Evolutionary conservation across 1,140 invertebrate species (phyloP).

Genomic region (Cydia pomonella): DNA sequence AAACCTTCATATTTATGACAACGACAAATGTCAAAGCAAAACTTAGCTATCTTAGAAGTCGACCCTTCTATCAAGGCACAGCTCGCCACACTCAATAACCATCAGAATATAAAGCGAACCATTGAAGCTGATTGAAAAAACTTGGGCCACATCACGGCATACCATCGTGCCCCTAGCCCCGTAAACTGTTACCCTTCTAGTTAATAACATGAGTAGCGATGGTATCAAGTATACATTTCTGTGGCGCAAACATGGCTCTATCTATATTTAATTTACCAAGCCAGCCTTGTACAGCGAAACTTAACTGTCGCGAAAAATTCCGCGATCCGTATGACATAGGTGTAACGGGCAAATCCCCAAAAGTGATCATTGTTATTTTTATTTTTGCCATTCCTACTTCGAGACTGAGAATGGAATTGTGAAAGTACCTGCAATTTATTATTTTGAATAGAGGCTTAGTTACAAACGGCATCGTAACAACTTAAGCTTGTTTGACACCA

Average conservation of each 20-base stretch:
- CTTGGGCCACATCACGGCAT: conserved; percentile 22
- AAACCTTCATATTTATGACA: neutral
- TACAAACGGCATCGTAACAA: conserved; percentile 11
- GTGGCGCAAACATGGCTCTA: neutral
- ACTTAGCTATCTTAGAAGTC: conserved; percentile 16
- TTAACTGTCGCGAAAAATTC: no score
- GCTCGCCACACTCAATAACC: conserved; percentile 51
- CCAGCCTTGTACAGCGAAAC: neutral
- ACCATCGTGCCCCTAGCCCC: neutral
- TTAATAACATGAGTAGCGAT: neutral
- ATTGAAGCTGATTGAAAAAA: conserved; percentile 54
- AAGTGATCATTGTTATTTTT: conserved; percentile 33
- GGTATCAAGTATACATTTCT: neutral
- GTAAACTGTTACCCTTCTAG: conserved; percentile 1
- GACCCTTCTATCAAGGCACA: conserved; percentile 34
- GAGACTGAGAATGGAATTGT: conserved; percentile 30
- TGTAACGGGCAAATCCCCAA: conserved; percentile 6
- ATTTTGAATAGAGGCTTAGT: conserved; percentile 28
- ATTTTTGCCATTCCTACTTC: conserved; percentile 27
- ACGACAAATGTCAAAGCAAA: conserved; percentile 14
- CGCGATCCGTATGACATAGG: neutral
- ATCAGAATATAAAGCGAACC: conserved; percentile 53
- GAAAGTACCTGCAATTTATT: conserved; percentile 32
- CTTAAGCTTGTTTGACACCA: neutral
- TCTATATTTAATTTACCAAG: neutral